A percentile compares a stretch with the other conserved stretches of the same genome.
Conservation (phyloP, 2,113 vertebrate species). For the Pampusana beccarii region DNA sequence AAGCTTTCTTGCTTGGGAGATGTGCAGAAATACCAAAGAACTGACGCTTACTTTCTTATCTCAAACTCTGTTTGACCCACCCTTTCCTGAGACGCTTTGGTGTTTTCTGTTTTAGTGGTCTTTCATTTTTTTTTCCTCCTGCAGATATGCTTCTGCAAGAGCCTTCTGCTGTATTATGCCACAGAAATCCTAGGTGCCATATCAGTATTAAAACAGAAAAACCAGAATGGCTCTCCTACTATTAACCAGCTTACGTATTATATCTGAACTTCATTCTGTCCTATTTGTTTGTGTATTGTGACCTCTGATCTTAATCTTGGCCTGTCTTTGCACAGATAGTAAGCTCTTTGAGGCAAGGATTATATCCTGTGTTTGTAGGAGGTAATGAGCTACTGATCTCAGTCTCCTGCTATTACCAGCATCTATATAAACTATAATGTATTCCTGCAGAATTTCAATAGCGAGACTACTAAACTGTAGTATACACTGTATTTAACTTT, state of each 20-base stretch:
- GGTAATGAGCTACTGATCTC: conserved; percentile 27
- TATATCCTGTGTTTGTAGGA: conserved; percentile 33
- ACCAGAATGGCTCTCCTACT: neutral
- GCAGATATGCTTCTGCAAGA: neutral
- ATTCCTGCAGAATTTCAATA: neutral
- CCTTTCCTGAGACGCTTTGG: conserved; percentile 55
- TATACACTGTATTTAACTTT: neutral
- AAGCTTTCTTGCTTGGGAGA: neutral
- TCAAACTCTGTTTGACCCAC: neutral
- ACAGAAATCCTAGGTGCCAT: neutral
- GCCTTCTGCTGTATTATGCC: neutral
- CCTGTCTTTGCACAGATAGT: neutral
- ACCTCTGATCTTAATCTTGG: conserved; percentile 56
- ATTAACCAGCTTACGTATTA: neutral
- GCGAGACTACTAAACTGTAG: neutral
- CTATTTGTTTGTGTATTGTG: neutral
- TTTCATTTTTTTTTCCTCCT: neutral
- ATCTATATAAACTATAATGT: neutral
- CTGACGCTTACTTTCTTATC: conserved; percentile 14
- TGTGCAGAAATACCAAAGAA: neutral
- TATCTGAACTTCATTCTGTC: neutral
- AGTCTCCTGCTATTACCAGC: neutral
- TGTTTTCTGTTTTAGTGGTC: conserved; percentile 15
- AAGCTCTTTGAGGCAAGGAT: conserved; percentile 27
- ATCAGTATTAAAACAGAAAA: neutral